Conservation (phyloP, 1,140 invertebrate genomes). For the Sinonovacula constricta region DNA sequence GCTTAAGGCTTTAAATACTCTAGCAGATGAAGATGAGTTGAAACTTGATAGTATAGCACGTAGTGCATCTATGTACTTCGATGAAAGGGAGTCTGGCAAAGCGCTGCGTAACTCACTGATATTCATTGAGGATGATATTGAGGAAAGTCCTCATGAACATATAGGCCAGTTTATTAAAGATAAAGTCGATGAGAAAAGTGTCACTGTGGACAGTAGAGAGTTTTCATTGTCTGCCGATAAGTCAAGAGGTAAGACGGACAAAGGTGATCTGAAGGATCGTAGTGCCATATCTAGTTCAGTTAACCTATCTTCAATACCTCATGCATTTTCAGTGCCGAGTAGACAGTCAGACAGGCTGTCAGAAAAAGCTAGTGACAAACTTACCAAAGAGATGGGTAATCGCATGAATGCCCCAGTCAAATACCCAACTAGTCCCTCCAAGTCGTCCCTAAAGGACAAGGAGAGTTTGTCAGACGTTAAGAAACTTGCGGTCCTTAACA, state of each 20-base stretch:
- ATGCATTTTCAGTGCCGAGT: conserved; percentile 64
- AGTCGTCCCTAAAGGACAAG: conserved; percentile 67
- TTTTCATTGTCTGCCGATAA: conserved; percentile 22
- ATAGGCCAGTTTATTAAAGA: conserved; percentile 43
- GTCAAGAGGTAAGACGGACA: conserved; percentile 29
- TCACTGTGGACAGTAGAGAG: conserved; percentile 36
- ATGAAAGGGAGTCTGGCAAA: conserved; percentile 63
- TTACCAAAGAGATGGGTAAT: conserved; percentile 72
- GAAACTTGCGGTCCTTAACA: conserved; percentile 57
- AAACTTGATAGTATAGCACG: conserved; percentile 67
- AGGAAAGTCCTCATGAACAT: conserved; percentile 54
- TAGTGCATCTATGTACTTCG: conserved; percentile 69
- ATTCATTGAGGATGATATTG: conserved; percentile 69
- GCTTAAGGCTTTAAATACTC: conserved; percentile 63
- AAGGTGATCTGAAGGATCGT: not conserved
- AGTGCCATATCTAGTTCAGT: conserved; percentile 24
- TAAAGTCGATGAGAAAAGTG: conserved; percentile 46
- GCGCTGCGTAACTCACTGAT: conserved; percentile 63
- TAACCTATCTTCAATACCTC: conserved; percentile 38
- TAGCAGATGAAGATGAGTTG: conserved; percentile 72
- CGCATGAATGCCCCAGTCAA: conserved; percentile 66
- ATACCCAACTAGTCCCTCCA: conserved; percentile 62
- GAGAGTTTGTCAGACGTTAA: conserved; percentile 66
- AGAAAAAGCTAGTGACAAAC: conserved; percentile 53
- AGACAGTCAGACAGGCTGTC: conserved; percentile 66